Conservation (phyloP, 2,797 vertebrate genomes). For the Nyctibius grandis region DNA sequence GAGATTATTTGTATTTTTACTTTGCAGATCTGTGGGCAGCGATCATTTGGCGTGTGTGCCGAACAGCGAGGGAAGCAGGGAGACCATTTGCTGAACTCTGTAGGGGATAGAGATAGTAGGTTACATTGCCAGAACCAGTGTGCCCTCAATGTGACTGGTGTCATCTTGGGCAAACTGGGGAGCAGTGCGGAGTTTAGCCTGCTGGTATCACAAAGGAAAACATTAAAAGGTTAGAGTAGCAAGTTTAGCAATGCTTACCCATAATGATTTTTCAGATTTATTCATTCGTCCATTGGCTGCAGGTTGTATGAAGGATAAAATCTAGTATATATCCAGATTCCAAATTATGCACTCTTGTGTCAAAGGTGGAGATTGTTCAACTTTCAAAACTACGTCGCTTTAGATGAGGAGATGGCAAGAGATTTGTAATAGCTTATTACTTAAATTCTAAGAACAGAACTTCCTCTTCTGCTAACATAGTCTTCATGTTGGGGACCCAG, state of each 20-base stretch:
- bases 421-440: neutral
- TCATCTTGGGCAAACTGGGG: neutral
- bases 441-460: neutral
- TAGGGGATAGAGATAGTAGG: neutral
- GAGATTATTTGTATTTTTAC: neutral
- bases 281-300: neutral
- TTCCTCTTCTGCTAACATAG: neutral
- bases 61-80: neutral
- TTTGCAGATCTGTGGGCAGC: neutral
- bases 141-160: neutral
- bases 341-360: neutral
- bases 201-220: neutral
- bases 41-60: neutral
- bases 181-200: neutral
- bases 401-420: neutral
- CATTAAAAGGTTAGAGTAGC: neutral
- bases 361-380: neutral
- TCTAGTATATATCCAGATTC: neutral
- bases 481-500: neutral
- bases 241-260: neutral
- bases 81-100: neutral
- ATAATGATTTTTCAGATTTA: neutral
- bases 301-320: neutral
- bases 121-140: neutral
- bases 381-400: neutral